phyloP scores from a whole-genome alignment of 2,113 vertebrate species.

The Alligator sinensis region DNA sequence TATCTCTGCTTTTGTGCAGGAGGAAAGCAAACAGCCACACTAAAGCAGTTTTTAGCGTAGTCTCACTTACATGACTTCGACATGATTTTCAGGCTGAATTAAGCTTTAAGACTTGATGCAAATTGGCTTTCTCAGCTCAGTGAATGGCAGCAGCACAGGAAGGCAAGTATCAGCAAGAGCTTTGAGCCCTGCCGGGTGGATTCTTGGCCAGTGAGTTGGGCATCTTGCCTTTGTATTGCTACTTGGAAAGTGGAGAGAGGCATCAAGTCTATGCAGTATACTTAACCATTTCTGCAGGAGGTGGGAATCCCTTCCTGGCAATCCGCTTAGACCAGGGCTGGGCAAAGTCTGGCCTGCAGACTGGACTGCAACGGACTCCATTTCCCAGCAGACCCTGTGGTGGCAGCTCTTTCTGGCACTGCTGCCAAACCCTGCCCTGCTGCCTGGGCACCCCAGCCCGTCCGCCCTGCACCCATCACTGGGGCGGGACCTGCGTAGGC shows the following conservation, averaged over 20 bases:
- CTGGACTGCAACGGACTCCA: too few species aligned
- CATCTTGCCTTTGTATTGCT: not conserved
- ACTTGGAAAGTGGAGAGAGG: not conserved
- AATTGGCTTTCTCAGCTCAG: not conserved
- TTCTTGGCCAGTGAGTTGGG: not conserved
- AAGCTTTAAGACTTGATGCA: not conserved
- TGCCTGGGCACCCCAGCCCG: too few species aligned
- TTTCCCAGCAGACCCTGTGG: too few species aligned
- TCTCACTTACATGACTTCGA: not conserved
- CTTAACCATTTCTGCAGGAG: not conserved
- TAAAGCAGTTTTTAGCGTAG: not conserved
- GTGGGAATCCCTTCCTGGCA: not conserved
- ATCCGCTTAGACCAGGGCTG: too few species aligned
- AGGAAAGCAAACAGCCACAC: not conserved
- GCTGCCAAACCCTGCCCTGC: too few species aligned
- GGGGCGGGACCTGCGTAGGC: too few species aligned
- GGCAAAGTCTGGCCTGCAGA: too few species aligned
- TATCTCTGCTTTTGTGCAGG: not conserved
- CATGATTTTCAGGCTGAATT: not conserved
- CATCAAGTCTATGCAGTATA: not conserved
- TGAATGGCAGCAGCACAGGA: not conserved
- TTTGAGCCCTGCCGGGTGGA: not conserved
- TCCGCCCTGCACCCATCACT: too few species aligned
- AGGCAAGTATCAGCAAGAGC: fast-evolving
- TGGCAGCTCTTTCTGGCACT: too few species aligned